phyloP scores from a whole-genome alignment of 2,888 invertebrate genomes.

The Himalopsyche japonica region DNA sequence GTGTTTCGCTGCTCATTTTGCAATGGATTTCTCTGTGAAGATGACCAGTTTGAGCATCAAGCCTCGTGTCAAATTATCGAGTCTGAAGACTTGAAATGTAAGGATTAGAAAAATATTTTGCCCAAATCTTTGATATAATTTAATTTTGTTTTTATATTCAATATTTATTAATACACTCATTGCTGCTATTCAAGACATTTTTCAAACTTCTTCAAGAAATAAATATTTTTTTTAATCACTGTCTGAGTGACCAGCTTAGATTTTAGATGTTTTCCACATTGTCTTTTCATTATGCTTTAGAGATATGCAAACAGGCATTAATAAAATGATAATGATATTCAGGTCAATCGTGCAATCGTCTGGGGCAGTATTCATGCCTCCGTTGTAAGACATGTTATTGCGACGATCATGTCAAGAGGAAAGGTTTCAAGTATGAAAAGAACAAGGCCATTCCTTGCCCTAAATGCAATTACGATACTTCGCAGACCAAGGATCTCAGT shows the following conservation, averaged over 20 bases:
- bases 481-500: constrained; percentile 90
- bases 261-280: too few relatives aligned
- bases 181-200: too few relatives aligned
- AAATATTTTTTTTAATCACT: too few relatives aligned
- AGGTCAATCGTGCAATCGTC: constrained; percentile 92
- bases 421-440: constrained; percentile 86
- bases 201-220: too few relatives aligned
- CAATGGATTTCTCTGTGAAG: constrained; percentile 85
- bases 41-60: constrained; percentile 97
- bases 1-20: constrained; percentile 93
- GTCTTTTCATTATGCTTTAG: not conserved
- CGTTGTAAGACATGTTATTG: constrained; percentile 96
- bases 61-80: constrained; percentile 95
- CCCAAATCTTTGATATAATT: too few relatives aligned
- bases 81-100: constrained; percentile 93
- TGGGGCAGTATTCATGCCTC: constrained; percentile 94
- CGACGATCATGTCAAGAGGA: constrained; percentile 92
- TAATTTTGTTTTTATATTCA: too few relatives aligned
- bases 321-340: constrained; percentile 36
- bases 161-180: too few relatives aligned
- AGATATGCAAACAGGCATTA: too few relatives aligned
- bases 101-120: constrained; percentile 45
- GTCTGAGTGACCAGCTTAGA: too few relatives aligned
- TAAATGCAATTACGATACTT: constrained; percentile 91
- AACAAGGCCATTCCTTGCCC: constrained; percentile 88